Conservation (phyloP, 2,113 vertebrate genomes). For the Mellivora capensis region DNA sequence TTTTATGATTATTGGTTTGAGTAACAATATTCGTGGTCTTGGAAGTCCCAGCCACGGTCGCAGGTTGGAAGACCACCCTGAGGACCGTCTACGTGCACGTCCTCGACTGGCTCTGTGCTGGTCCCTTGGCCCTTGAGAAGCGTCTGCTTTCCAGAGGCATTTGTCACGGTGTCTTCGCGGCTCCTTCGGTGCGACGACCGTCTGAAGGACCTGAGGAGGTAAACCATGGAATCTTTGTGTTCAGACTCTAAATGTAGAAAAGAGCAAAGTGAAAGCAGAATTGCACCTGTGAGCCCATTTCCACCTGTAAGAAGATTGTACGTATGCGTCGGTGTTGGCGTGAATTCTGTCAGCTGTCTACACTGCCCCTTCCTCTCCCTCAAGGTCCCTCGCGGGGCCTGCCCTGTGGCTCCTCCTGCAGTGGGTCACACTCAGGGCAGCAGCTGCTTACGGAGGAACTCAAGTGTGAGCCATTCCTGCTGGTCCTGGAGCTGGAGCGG, state of each 20-base stretch:
- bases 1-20: too few species aligned
- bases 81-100: accelerated
- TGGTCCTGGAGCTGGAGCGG: accelerated
- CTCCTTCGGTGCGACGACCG: accelerated
- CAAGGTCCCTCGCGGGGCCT: accelerated
- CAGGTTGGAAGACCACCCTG: accelerated
- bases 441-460: too few species aligned
- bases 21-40: background rate
- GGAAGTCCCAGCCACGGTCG: accelerated
- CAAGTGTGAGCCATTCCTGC: accelerated
- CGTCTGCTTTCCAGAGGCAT: background rate
- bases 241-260: accelerated
- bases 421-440: background rate
- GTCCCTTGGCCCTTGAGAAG: background rate
- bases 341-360: accelerated
- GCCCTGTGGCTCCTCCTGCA: accelerated
- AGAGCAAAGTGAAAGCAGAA: accelerated
- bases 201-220: background rate
- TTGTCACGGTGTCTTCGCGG: background rate
- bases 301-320: accelerated
- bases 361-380: accelerated
- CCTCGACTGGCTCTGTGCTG: accelerated
- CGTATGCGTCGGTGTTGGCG: accelerated
- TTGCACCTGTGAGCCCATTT: accelerated
- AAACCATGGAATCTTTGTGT: accelerated